Evolutionary conservation across 1,140 invertebrate genomes (phyloP), one percentile per base, ranked within the genome.

Genomic region (Lerema accius): DNA sequence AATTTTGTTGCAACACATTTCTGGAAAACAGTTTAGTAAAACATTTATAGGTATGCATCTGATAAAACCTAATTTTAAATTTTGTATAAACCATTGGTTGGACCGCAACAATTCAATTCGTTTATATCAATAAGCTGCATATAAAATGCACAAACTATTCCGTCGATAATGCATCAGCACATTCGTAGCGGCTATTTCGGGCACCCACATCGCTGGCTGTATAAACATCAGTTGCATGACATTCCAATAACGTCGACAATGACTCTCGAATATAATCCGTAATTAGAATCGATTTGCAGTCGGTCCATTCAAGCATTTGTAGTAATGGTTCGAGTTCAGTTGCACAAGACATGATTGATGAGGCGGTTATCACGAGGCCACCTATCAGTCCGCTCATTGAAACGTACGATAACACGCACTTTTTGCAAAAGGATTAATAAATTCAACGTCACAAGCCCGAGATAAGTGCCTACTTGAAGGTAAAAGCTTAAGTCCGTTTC

Each of bases 261-360:
- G 82, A 86, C 81, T 86, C 77, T 78, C 73, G 82, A 85, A 85
- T 84, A 81, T 86, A 84, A 75, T 84, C 71, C 66, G 59, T 86
- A 88, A 89, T 89, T 88, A 86, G 75, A 75, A 82, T 76, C 84
- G 80, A 83, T 87, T 83, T 79, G 79, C 76, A 79, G 75, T 74
- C 71, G 60, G 65, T 76, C 66, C 60, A 76, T 77, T 71, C 58
- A 65, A 77, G 67, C 78, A 78, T 87, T 86, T 80, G 84, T 86
- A 76, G 82, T 81, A 77, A 79, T 66, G 71, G 72, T 77, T 65
- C 71, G 69, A 65, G 73, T 67, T 63, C 68, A 63, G 63, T 87
- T 89, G 84, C 80, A 69, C 79, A 89, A 89, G 68, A 71, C 62
- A 74, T 89, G 84, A 89, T 87, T 80, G 86, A 89, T 89, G 80